Base-by-base conservation (phyloP, 1,140 invertebrate genomes). In the Galleria mellonella region DNA sequence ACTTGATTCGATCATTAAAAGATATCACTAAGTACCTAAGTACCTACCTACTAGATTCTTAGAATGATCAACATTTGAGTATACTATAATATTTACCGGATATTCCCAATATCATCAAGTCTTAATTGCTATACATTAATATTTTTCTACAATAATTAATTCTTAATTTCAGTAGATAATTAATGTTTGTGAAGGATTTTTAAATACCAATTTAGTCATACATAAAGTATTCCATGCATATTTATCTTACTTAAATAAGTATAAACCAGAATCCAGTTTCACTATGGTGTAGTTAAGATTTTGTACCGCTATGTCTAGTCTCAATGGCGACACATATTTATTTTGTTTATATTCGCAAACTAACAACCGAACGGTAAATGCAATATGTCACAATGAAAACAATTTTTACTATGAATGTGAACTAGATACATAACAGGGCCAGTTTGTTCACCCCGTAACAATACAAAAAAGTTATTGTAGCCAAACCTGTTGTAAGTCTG, bases 361-460 rank as follows among this genome's bases (percentile, higher is more conserved):
- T 45, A 40, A 58, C 38, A 55, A 58, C 48, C 44, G 32, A 70
- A 73, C 70, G 64, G 67, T 73, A 69, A 70, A 66, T 50, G 55
- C 48, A 62, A 55, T 53, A 63, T 64, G 57, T 64, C 51, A 65
- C 59, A 61, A 65, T 56, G 56, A 58, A 62, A 50, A 60, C 47
- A 50, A 53, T 51, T 36, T 51, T 23, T 53, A 30, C 35, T 30
- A 47, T 32, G 38, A 39, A 51, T 59, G 43, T 43, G 33, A 42
- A 48, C 38, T 43, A 47, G 30, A 43, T 45, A 45, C 37, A 51
- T 46, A 63, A 57, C 51, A 42, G 32, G 14, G 15, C 35, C 17
- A 23, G 17, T 23, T 23, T 23, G 17, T 23, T 23, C 17, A 23
- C 17, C 17, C 17, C 17, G 17, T 23, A 3, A 23, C 17, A 6